These are phyloP conservation scores for Agonopterix subpropinquella DNA, from an alignment of 2,888 invertebrate species.

Conservation along the genomic window DNA sequence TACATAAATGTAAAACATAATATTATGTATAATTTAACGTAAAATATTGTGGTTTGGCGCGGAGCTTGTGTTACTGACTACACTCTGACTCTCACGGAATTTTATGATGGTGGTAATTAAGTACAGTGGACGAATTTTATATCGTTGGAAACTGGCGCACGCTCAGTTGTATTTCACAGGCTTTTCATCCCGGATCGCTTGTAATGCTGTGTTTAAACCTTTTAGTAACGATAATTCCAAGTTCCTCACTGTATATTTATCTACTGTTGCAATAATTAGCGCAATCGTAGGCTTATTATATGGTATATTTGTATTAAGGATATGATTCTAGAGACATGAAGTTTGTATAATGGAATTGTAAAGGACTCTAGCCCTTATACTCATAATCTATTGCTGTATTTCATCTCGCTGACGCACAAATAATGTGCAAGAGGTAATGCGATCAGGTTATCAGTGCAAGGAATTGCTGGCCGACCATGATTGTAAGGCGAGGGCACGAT, in stretches of 20 bases:
- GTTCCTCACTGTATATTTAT: too few relatives aligned
- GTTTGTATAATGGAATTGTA: conserved; percentile 10
- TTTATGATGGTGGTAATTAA: neutral
- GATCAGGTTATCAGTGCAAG: conserved; percentile 19
- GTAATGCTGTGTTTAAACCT: conserved; percentile 7
- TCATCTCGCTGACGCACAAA: neutral
- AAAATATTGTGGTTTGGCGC: conserved; percentile 56
- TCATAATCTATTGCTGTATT: conserved; percentile 15
- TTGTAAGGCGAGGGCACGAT: conserved; percentile 18
- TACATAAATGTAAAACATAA: conserved; percentile 76
- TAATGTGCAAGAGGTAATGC: neutral
- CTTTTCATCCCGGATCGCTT: neutral
- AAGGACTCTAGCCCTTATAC: conserved; percentile 30
- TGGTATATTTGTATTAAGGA: conserved; percentile 34
- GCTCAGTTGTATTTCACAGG: neutral
- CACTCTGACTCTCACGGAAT: conserved; percentile 14
- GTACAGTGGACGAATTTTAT: neutral
- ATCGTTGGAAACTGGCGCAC: neutral
- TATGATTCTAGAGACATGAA: conserved; percentile 30
- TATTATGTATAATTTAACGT: conserved; percentile 75
- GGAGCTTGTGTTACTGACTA: conserved; percentile 21
- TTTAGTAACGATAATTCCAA: too few relatives aligned
- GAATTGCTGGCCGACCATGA: conserved; percentile 21
- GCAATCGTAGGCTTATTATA: conserved; percentile 17
- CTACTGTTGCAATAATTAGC: conserved; percentile 13